These are phyloP conservation scores for Caenorhabditis virilis DNA, from an alignment of 2,888 invertebrate species.

Conservation along the genomic window DNA sequence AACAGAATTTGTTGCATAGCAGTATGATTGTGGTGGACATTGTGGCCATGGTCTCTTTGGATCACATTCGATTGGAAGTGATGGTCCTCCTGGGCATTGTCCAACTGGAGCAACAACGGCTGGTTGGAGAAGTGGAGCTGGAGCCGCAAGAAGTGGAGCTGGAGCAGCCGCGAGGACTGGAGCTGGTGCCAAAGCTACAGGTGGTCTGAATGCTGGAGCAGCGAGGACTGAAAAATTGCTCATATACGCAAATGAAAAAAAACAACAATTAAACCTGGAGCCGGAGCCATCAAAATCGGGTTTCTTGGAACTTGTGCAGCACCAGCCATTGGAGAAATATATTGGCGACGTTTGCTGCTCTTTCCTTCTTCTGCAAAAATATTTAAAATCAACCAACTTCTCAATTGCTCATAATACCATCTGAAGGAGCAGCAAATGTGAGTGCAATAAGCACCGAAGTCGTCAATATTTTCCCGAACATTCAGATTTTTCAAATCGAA, in stretches of 20 bases:
- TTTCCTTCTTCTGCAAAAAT: conserved; percentile 35
- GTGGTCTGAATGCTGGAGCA: conserved; percentile 6
- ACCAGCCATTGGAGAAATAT: conserved; percentile 52
- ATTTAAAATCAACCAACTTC: conserved; percentile 14
- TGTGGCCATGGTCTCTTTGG: conserved; percentile 69
- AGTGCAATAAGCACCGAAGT: conserved; percentile 38
- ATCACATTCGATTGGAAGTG: conserved; percentile 67
- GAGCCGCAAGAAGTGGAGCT: conserved; percentile 1
- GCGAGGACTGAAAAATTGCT: conserved; percentile 6
- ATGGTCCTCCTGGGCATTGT: conserved; percentile 65
- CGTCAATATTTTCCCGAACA: conserved; percentile 34
- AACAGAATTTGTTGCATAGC: conserved; percentile 68
- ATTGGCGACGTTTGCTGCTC: conserved; percentile 61
- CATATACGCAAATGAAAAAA: background rate
- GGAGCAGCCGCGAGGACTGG: conserved; percentile 29
- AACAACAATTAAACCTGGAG: conserved; percentile 15
- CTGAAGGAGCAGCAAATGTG: conserved; percentile 43
- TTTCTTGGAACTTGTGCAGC: conserved; percentile 48
- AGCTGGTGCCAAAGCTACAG: conserved; percentile 16
- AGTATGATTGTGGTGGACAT: conserved; percentile 68
- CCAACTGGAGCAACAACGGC: conserved; percentile 62
- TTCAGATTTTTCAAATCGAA: conserved; percentile 5
- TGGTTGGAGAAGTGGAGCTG: conserved; percentile 19
- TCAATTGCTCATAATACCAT: no score
- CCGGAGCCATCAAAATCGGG: conserved; percentile 35